Base-by-base conservation (phyloP, 1,140 invertebrate species). In the Lasioglossum albipes region DNA sequence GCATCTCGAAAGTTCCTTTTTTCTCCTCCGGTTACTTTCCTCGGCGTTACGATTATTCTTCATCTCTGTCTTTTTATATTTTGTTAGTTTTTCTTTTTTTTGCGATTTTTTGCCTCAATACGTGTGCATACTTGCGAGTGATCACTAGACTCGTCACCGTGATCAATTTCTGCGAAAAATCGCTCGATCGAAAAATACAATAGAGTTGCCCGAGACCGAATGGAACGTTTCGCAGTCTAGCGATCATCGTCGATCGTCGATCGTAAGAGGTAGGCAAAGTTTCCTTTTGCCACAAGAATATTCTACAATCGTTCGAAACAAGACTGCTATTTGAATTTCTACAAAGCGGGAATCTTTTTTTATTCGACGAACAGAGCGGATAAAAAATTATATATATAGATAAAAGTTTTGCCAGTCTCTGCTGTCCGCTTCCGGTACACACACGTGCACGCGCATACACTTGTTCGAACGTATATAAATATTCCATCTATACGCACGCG, bases 401-500 rank as follows among this genome's bases (percentile, higher is more conserved):
- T 59, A 6, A n/a, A 59, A 59, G 52, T 5, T 20, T 54, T 20
- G 52, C 16, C 52, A 54, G 52, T 16, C 13, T 54, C 52, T 54
- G 16, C 13, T 54, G 18, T 84, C 22, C 36, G n/a, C 61, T 7
- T 57, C 31, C 42, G 61, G 61, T 65, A 7, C 42, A 31, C 68
- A 10, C 81, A 61, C 59, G 57, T 59, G 57, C n/a, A n/a, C 57
- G 18, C 57, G 6, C 7, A n/a, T 9, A n/a, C 57, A 9, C 20
- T n/a, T 59, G 7, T n/a, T 7, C 7, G 57, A 59, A 59, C n/a
- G 20, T 59, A 45, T 71, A 67, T 75, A 52, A 54, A 88, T 86
- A 84, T 83, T 62, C 12, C 83, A 20, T 64, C 72, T 67, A 62
- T 81, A 75, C 83, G 81, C 87, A 82, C 87, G 84, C 18, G 52